Conservation (phyloP, 2,113 vertebrate species). For the Panurus biarmicus region DNA sequence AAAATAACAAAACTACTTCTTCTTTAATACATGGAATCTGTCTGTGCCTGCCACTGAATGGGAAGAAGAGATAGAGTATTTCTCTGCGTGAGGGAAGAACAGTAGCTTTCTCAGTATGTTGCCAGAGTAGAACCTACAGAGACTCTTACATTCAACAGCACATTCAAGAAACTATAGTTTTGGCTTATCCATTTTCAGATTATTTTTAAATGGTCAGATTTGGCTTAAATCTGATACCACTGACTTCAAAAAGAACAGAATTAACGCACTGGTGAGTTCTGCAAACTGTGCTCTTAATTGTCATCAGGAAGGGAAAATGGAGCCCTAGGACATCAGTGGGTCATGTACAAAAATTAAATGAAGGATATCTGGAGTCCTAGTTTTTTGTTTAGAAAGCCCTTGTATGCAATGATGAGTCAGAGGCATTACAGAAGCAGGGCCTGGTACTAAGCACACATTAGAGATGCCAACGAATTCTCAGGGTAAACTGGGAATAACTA, state of each 20-base stretch:
- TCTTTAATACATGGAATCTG: neutral
- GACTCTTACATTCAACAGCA: neutral
- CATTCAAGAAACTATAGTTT: neutral
- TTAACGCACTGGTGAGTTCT: neutral
- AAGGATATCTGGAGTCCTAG: neutral
- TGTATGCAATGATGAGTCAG: neutral
- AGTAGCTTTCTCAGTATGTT: neutral
- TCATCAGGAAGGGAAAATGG: neutral
- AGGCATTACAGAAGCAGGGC: neutral
- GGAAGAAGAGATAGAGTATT: neutral
- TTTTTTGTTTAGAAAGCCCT: neutral
- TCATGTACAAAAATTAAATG: neutral
- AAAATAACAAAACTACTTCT: neutral
- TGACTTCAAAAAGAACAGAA: neutral
- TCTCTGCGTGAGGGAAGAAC: neutral
- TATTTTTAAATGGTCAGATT: neutral
- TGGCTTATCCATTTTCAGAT: neutral
- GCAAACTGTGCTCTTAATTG: neutral
- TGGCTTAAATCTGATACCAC: neutral
- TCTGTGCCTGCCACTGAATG: neutral
- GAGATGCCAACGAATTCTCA: neutral
- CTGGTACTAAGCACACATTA: neutral
- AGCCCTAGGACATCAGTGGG: neutral
- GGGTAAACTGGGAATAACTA: neutral
- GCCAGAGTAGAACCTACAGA: neutral